These are phyloP conservation scores for Toxotes chatareus DNA, from an alignment of 2,113 vertebrate genomes.

Conservation along the genomic window DNA sequence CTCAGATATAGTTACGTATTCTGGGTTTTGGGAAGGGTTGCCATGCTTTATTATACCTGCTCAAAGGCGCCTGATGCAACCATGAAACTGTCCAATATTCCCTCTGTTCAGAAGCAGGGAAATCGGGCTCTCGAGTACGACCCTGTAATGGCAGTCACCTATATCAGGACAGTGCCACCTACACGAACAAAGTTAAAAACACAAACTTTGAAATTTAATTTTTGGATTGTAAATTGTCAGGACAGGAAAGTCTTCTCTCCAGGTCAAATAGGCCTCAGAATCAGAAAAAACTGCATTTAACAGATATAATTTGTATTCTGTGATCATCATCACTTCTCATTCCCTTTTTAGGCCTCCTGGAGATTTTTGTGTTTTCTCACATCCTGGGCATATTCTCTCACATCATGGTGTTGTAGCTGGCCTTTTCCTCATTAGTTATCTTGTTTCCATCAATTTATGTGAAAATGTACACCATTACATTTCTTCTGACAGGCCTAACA, in stretches of 20 bases:
- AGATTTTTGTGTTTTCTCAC: constrained; percentile 14
- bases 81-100: constrained; percentile 8
- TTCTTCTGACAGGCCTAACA: constrained; percentile 37
- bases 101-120: constrained; percentile 25
- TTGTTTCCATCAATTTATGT: constrained; percentile 46
- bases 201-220: constrained; percentile 9
- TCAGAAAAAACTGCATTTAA: constrained; percentile 16
- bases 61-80: constrained; percentile 29
- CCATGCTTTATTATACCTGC: constrained; percentile 3
- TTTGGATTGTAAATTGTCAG: constrained; percentile 14
- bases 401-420: neutral
- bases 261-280: neutral
- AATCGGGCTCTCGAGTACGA: constrained; percentile 8
- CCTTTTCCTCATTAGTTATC: constrained; percentile 41
- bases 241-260: neutral
- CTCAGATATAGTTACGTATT: constrained; percentile 27
- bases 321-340: constrained; percentile 16
- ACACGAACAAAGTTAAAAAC: constrained; percentile 23
- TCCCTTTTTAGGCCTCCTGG: neutral
- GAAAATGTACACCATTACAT: constrained; percentile 9
- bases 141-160: constrained; percentile 3
- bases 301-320: constrained; percentile 22
- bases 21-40: neutral
- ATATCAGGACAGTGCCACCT: neutral
- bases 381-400: neutral